A percentile compares a stretch with the other conserved stretches of the same genome.
Conservation (phyloP, 2,113 vertebrate genomes). For the Rhadina sibilatrix region DNA sequence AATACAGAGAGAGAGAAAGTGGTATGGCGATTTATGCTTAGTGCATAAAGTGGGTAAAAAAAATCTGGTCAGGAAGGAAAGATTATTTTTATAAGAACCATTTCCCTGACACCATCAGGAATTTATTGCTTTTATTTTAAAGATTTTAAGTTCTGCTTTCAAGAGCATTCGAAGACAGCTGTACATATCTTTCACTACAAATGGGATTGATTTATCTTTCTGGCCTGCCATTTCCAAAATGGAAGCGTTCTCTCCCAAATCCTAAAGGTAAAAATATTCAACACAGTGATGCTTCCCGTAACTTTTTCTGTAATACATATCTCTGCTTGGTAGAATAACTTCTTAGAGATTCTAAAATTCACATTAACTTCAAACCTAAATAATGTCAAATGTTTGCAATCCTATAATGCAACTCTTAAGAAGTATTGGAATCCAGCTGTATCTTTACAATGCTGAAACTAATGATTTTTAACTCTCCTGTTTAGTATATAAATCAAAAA, state of each 20-base stretch:
- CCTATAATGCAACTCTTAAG: not conserved
- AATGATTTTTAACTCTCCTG: not conserved
- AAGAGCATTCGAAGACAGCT: not conserved
- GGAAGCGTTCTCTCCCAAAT: not conserved
- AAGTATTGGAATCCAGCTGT: not conserved
- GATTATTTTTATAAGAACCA: not conserved
- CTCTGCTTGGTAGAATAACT: not conserved
- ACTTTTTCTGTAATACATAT: not conserved
- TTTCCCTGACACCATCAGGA: not conserved
- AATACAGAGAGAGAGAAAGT: not conserved
- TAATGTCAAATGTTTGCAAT: not conserved
- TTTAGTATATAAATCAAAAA: not conserved
- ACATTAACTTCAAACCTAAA: not conserved
- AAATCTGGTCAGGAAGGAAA: not conserved
- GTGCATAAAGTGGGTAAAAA: not conserved
- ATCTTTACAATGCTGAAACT: not conserved
- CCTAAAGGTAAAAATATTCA: not conserved
- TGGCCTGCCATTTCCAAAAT: not conserved
- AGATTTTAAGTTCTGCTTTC: not conserved
- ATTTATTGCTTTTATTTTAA: not conserved
- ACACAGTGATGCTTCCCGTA: not conserved
- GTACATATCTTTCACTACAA: not conserved
- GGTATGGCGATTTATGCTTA: not conserved
- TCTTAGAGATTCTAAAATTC: not conserved
- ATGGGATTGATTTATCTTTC: not conserved